Conservation (phyloP, 1,140 invertebrate genomes). For the Helicorthomorpha holstii region DNA sequence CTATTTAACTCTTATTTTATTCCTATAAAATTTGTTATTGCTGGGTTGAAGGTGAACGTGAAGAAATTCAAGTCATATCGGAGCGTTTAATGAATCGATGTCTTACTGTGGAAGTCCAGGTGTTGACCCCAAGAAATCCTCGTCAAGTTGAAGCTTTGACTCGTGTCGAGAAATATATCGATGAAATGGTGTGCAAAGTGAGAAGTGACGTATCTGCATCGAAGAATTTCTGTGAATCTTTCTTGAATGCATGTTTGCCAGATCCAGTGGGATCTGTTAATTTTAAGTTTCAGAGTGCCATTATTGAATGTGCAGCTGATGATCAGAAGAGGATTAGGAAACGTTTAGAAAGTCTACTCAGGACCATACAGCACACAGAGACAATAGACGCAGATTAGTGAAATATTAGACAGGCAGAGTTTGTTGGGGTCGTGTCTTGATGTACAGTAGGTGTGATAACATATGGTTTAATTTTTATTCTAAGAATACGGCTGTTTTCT, state of each 20-base stretch:
- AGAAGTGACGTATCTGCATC: conserved; percentile 11
- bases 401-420: not conserved
- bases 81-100: conserved; percentile 18
- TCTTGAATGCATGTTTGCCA: conserved; percentile 20
- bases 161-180: conserved; percentile 18
- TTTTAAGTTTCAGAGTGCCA: conserved; percentile 19
- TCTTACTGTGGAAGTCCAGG: conserved; percentile 18
- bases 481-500: too few species aligned
- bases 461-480: too few species aligned
- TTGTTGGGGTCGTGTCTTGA: too few species aligned
- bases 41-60: conserved; percentile 12
- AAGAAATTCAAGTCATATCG: conserved; percentile 15
- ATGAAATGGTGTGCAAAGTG: conserved; percentile 15
- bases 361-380: conserved; percentile 4
- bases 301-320: conserved; percentile 24
- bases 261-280: conserved; percentile 19
- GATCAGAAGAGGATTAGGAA: conserved; percentile 23
- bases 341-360: conserved; percentile 13
- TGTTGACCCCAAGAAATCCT: conserved; percentile 18
- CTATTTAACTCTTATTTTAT: conserved; percentile 6
- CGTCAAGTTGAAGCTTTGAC: conserved; percentile 14
- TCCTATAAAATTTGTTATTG: not conserved
- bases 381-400: not conserved
- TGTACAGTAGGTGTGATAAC: too few species aligned
- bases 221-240: conserved; percentile 16